Percentiles rank a stretch among this genome's conserved stretches.
phyloP scores from a whole-genome alignment of 2,888 invertebrate genomes.

The Lasioglossum lativentre region DNA sequence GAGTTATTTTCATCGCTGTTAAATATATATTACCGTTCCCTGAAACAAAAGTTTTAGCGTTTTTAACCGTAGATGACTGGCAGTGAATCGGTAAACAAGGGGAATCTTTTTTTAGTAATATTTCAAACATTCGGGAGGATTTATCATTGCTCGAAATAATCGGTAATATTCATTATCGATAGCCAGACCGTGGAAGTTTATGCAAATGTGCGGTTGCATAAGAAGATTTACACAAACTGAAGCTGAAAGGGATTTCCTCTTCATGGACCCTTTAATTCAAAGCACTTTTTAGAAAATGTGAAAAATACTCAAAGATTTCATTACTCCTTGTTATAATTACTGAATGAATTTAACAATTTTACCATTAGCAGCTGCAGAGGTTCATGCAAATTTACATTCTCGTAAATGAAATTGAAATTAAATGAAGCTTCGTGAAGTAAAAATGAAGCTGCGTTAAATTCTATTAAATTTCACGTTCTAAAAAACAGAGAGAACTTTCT shows the following conservation, averaged over 20 bases:
- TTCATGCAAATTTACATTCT: neutral
- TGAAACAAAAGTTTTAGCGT: neutral
- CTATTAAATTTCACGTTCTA: neutral
- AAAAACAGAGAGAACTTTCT: neutral
- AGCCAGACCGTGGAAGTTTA: neutral
- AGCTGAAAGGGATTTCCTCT: neutral
- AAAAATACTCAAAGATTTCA: neutral
- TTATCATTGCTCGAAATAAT: neutral
- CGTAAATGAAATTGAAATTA: neutral
- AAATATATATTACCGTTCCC: neutral
- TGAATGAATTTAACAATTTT: neutral
- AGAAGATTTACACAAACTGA: neutral
- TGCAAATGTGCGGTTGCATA: neutral
- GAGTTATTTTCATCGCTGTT: neutral
- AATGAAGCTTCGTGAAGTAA: neutral
- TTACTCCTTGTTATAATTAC: neutral
- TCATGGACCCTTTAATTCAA: neutral
- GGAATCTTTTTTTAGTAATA: neutral
- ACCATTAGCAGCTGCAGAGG: neutral
- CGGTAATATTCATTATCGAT: neutral
- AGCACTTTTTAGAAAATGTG: too few species aligned
- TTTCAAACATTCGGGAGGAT: neutral
- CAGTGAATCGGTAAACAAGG: neutral
- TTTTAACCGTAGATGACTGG: neutral
- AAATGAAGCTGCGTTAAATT: neutral